Base-by-base conservation (phyloP, 2,888 invertebrate genomes). In the Andrena trimmerana region DNA sequence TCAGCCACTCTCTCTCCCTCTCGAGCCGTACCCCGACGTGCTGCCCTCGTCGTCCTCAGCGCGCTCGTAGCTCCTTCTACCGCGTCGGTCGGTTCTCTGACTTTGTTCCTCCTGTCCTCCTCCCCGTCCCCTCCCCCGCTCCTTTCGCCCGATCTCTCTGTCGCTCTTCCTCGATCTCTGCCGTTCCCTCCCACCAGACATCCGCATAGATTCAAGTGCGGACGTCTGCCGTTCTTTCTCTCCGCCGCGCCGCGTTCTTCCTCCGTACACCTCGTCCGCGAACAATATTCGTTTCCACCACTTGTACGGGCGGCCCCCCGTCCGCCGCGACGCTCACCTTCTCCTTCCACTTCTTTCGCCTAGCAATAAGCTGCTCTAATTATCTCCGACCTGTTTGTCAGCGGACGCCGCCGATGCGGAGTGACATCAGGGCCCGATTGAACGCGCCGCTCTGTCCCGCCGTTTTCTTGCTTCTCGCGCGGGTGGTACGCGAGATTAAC, bases 201-300 rank as follows among this genome's bases (percentile, higher is more conserved):
- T 87, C 88, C 87, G 87, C 88, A 87, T 84, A 86, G 88, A 88
- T 83, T 88, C 88, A 82, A 88, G 87, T 81, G 83, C 85, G 86
- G 80, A 83, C 86, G 86, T 88, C 79, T 82, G 86, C 75, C 73
- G 83, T 79, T 83, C 83, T 79, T 83, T 80, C 90, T 87, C 85
- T 81, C 78, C 78, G 81, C 65, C 76, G 69, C 78, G 81, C 62
- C 76, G 69, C 79, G 63, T 85, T 85, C 83, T 78, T 85, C 81
- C 83, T 84, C 81, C 74, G 63, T 80, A 75, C 71, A 68, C 82
- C 84, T 79, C 86, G 81, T 84, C 83, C 85, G 81, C 84, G 84
- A 86, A 82, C 82, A 84, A 84, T 88, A 85, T 90, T 87, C 86
- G 79, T 78, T 86, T 85, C 85, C 82, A 84, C 78, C 86, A 79